These are phyloP conservation scores for Kryptolebias marmoratus DNA, from an alignment of 2,113 vertebrate genomes.

Conservation along the genomic window DNA sequence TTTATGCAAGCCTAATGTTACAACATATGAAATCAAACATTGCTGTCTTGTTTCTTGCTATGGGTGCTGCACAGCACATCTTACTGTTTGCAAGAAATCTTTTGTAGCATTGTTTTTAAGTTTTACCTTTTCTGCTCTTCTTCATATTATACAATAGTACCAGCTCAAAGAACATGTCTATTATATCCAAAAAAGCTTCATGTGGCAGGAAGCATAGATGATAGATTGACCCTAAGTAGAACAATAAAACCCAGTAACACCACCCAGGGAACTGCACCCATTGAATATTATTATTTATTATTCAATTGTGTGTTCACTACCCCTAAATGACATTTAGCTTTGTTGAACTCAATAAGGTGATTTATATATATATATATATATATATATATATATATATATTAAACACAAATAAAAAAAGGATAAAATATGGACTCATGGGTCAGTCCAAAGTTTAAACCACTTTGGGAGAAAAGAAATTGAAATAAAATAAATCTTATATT, in stretches of 20 bases:
- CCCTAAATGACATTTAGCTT: neutral
- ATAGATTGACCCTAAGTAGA: too few species aligned
- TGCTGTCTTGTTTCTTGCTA: constrained; percentile 51
- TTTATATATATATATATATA: too few species aligned
- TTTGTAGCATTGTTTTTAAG: neutral
- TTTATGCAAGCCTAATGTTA: constrained; percentile 57
- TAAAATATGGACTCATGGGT: too few species aligned
- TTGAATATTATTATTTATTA: neutral
- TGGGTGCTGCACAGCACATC: constrained; percentile 43
- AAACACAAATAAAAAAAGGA: too few species aligned
- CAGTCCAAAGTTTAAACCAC: too few species aligned
- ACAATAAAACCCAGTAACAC: too few species aligned
- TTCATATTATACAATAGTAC: neutral
- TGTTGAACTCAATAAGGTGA: neutral
- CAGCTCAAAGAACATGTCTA: neutral
- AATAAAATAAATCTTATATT: too few species aligned
- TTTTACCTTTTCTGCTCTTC: neutral
- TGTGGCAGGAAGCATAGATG: neutral
- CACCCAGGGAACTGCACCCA: too few species aligned
- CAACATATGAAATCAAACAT: constrained; percentile 59
- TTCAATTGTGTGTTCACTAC: neutral
- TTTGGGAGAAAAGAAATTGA: too few species aligned
- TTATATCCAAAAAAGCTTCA: accelerated
- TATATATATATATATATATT: too few species aligned
- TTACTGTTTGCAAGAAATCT: constrained; percentile 9